Evolutionary conservation across 2,888 invertebrate genomes (phyloP).

Genomic region (Ametastegia equiseti): DNA sequence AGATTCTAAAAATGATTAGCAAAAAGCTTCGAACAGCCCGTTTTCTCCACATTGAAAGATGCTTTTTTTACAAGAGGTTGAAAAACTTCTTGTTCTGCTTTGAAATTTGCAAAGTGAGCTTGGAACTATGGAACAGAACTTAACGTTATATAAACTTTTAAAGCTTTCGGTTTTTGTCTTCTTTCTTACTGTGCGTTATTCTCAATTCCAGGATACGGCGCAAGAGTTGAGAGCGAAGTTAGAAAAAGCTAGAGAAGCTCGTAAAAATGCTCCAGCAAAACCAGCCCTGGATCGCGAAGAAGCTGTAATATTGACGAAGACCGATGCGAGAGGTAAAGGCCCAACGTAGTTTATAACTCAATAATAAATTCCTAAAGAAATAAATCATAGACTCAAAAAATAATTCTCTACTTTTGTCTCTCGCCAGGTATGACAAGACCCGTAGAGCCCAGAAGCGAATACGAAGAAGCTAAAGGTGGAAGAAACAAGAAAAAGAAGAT

Average conservation of each 20-base stretch:
- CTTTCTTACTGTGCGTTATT: not conserved
- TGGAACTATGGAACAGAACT: too few relatives aligned
- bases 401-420: too few relatives aligned
- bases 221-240: conserved; percentile 86
- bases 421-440: conserved; percentile 81
- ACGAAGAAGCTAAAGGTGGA: conserved; percentile 71
- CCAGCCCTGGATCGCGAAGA: conserved; percentile 65
- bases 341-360: not conserved
- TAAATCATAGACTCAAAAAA: too few relatives aligned
- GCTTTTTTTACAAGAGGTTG: too few relatives aligned
- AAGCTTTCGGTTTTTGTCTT: not conserved
- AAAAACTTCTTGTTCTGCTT: too few relatives aligned
- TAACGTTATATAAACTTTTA: too few relatives aligned
- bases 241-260: conserved; percentile 81
- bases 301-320: conserved; percentile 83
- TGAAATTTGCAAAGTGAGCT: too few relatives aligned
- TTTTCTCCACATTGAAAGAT: too few relatives aligned
- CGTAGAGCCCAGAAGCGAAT: conserved; percentile 74
- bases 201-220: conserved; percentile 78
- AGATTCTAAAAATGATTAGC: too few relatives aligned
- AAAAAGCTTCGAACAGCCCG: too few relatives aligned
- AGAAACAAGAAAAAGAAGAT: conserved; percentile 78
- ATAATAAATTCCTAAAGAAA: conserved; percentile 55
- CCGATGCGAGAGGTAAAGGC: conserved; percentile 79
- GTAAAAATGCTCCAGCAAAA: conserved; percentile 60